Percentiles rank a stretch among this genome's conserved stretches.
These are phyloP conservation scores for Drosophila mauritiana DNA, from an alignment of 1,140 invertebrate genomes.

Conservation along the genomic window DNA sequence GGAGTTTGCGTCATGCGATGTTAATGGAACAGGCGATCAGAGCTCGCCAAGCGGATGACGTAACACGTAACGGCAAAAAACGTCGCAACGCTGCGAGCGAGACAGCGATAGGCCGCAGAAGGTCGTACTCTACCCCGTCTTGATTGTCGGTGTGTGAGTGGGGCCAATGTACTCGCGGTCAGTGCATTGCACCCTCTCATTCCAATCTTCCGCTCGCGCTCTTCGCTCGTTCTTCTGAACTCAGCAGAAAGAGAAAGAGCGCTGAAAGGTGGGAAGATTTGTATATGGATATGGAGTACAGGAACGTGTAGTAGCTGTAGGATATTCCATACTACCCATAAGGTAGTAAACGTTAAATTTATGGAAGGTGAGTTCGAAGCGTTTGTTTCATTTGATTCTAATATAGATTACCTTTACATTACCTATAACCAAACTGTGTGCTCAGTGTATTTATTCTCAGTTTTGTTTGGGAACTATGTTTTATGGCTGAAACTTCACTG, in stretches of 20 bases:
- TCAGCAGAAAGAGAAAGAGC: slow-evolving; percentile 10
- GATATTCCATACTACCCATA: not conserved
- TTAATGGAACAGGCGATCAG: slow-evolving; percentile 77
- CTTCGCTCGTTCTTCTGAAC: slow-evolving; percentile 21
- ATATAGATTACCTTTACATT: not conserved
- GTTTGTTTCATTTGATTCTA: not conserved
- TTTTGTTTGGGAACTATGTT: no score
- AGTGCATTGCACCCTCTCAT: slow-evolving; percentile 62
- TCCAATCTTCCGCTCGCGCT: slow-evolving; percentile 11
- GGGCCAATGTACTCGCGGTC: slow-evolving; percentile 63
- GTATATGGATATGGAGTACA: not conserved
- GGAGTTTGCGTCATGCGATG: slow-evolving; percentile 82
- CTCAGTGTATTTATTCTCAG: no score
- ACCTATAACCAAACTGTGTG: no score
- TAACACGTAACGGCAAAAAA: slow-evolving; percentile 67
- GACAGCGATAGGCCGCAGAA: slow-evolving; percentile 41
- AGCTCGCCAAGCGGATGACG: slow-evolving; percentile 25
- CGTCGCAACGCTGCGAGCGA: slow-evolving; percentile 39
- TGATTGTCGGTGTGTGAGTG: slow-evolving; percentile 17
- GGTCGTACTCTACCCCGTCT: slow-evolving; percentile 27
- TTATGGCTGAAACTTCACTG: not conserved
- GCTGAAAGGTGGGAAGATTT: not conserved
- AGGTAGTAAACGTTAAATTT: not conserved
- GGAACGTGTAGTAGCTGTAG: not conserved
- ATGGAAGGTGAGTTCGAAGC: no score